Conservation (phyloP, 1,140 invertebrate species). For the Orchesella cincta region DNA sequence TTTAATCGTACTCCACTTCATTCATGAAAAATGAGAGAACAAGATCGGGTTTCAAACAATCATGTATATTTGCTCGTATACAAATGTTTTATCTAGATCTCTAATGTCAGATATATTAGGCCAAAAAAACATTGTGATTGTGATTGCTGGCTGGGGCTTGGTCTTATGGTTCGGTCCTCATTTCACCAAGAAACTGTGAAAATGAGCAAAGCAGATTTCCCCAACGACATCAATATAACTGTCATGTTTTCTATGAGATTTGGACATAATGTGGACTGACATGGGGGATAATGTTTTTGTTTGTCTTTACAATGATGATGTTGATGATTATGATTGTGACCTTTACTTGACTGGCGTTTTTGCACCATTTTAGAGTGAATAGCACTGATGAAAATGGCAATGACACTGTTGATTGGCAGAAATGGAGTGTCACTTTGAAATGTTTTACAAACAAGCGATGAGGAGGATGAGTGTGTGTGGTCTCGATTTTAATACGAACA, state of each 20-base stretch:
- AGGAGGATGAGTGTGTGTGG: not conserved
- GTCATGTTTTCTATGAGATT: not conserved
- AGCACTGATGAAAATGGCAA: slow-evolving; percentile 1
- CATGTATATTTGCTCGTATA: not conserved
- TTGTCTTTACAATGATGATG: not conserved
- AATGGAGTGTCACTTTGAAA: not conserved
- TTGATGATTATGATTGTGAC: not conserved
- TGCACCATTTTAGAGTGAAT: no score
- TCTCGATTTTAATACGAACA: not conserved
- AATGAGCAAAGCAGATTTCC: not conserved
- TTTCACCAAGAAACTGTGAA: not conserved
- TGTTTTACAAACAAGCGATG: not conserved
- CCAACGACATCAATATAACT: not conserved
- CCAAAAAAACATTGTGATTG: not conserved
- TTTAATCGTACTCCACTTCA: no score
- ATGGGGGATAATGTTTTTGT: not conserved
- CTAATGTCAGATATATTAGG: no score
- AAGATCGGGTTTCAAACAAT: not conserved
- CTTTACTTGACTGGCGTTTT: no score
- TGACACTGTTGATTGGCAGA: not conserved
- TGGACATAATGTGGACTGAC: not conserved
- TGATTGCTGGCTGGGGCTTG: not conserved
- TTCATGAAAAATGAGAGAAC: not conserved
- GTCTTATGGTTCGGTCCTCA: no score
- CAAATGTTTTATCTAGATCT: not conserved